These are phyloP conservation scores for Muntiacus reevesi DNA, from an alignment of 2,113 vertebrate genomes.

Conservation along the genomic window DNA sequence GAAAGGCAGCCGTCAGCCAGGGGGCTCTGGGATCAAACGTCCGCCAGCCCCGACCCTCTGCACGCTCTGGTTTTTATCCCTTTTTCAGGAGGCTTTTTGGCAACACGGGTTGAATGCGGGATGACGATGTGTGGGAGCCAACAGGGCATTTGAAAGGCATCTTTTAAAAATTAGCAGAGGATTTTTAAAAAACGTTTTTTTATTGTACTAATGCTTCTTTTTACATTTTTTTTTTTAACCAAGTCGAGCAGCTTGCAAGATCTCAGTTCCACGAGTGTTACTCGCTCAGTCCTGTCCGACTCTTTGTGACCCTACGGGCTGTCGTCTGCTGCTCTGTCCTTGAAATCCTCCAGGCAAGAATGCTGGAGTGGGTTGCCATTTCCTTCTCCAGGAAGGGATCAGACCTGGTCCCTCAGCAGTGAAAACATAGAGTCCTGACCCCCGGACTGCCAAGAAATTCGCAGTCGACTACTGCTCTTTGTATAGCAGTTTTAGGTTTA, in stretches of 20 bases:
- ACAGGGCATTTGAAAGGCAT: neutral
- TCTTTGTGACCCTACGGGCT: rapidly evolving
- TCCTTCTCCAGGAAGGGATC: neutral
- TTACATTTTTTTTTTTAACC: neutral
- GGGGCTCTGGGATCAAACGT: rapidly evolving
- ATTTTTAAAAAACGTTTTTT: neutral
- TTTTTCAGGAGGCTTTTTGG: rapidly evolving
- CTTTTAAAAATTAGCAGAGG: neutral
- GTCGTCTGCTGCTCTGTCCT: neutral
- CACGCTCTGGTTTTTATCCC: rapidly evolving
- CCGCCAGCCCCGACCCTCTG: rapidly evolving
- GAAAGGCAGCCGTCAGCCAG: rapidly evolving
- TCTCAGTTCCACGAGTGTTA: neutral
- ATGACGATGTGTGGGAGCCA: rapidly evolving
- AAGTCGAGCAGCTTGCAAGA: neutral
- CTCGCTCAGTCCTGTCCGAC: rapidly evolving
- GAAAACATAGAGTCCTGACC: neutral
- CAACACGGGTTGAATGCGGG: rapidly evolving
- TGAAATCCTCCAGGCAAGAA: neutral
- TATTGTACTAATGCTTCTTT: neutral
- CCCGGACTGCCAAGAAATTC: neutral
- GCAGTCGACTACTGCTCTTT: neutral
- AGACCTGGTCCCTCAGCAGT: neutral
- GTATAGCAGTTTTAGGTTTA: neutral
- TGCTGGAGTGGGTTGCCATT: neutral